Percentiles rank a stretch among this genome's conserved stretches.
Evolutionary conservation across 2,797 vertebrate genomes (phyloP).

Genomic region (Tolypeutes matacus): DNA sequence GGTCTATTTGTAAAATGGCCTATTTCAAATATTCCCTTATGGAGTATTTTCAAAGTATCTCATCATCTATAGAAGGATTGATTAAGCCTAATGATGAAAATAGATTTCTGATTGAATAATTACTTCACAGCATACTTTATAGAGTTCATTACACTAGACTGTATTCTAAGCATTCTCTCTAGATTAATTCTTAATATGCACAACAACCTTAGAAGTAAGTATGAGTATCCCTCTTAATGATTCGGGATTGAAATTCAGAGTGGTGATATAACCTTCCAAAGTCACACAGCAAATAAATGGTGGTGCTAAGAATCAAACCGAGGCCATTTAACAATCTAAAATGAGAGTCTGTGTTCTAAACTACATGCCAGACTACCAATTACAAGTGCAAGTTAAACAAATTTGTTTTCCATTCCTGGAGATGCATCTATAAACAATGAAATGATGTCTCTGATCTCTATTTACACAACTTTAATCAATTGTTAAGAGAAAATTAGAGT

Average conservation of each 20-base stretch:
- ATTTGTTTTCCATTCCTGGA: conserved; percentile 66
- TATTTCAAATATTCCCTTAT: conserved; percentile 5
- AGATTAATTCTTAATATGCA: conserved; percentile 19
- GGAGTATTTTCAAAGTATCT: conserved; percentile 32
- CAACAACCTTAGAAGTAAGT: not conserved
- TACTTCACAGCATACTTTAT: not conserved
- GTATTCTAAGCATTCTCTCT: not conserved
- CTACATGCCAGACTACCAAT: not conserved
- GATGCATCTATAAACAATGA: conserved; percentile 63
- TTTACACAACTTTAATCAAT: conserved; percentile 70
- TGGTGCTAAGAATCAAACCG: not conserved
- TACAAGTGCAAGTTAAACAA: conserved; percentile 33
- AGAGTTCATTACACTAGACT: conserved; percentile 1
- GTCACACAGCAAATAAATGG: not conserved
- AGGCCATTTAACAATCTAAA: not conserved
- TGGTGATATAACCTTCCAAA: conserved; percentile 15
- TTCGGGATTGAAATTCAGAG: not conserved
- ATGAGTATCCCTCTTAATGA: conserved; percentile 3
- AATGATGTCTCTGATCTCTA: conserved; percentile 7
- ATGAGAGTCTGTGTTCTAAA: not conserved
- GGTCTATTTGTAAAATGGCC: not conserved
- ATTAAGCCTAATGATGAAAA: not conserved
- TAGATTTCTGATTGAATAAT: not conserved
- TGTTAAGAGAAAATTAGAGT: conserved; percentile 70
- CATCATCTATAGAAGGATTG: not conserved